Evolutionary conservation across 2,113 vertebrate species (phyloP), one percentile per base, ranked within the genome.

Genomic region (Solea senegalensis): DNA sequence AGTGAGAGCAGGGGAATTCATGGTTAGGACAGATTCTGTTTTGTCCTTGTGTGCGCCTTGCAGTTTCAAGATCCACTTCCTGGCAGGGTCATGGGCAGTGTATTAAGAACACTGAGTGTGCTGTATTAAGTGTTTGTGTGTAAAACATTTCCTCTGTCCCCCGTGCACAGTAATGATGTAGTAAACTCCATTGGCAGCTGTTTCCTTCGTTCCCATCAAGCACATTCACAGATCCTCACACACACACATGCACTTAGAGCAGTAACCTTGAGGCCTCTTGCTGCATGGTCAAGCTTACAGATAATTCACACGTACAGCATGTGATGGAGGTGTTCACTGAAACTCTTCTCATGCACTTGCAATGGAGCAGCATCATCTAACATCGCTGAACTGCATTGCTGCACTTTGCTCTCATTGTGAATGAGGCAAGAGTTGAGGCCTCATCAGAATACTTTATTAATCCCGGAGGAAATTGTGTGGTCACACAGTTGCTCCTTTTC

Each of bases 151-250:
- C 88, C 89, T 89, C 75, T 85, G 55, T 79, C 75, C 82, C 78
- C 53, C 55, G 82, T 84, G 86, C 64, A 75, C 73, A 74, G 68
- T 86, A 65, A 82, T 84, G 89, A 85, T 69, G 76, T 84, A 62
- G 65, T 79, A 70, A 90, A 85, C 76, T 78, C 75, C 76, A 52
- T 53, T 69, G 74, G 83, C 92, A 92, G 93, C 90, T 92, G 92
- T 89, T 92, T 91, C 89, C 86, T 78, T 49, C 80, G 75, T 81
- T 61, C 76, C 87, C 53, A 3, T 55, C 48, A 4, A 2, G 21
- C 57, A 56, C 60, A 44, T 65, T 51, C 60, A 50, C 55, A 27
- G 56, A 71, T 3, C 3, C 5, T 34, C 60, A 54, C 34, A 45
- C 16, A 60, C 8, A 28, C 74, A 21, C 21, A 21, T 21, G 21